These are phyloP conservation scores for Smutsia gigantea DNA, from an alignment of 2,797 vertebrate genomes.

Conservation along the genomic window DNA sequence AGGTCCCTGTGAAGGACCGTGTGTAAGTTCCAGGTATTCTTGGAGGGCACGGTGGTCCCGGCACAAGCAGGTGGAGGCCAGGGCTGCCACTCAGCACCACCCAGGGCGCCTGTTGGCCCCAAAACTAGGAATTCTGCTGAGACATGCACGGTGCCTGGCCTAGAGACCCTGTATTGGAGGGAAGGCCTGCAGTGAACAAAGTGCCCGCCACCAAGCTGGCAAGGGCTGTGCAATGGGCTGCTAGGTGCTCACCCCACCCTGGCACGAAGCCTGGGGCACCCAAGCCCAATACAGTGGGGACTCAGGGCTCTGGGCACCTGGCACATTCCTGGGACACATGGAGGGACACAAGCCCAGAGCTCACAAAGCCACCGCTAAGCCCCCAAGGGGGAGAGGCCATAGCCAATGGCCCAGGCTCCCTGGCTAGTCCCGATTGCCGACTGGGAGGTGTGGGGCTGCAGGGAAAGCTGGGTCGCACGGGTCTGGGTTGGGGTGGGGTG, in stretches of 20 bases:
- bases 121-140: neutral
- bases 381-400: neutral
- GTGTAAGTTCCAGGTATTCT: neutral
- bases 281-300: accelerated
- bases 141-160: accelerated
- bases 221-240: no score
- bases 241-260: accelerated
- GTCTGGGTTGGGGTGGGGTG: neutral
- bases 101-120: no score
- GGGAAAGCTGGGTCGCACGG: no score
- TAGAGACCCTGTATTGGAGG: neutral
- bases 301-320: neutral
- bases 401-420: neutral
- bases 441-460: no score
- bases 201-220: no score
- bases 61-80: neutral
- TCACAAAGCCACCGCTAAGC: accelerated
- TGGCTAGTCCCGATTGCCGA: neutral
- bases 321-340: accelerated
- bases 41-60: accelerated
- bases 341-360: neutral
- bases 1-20: neutral
- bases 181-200: neutral
- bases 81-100: no score
- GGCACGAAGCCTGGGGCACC: neutral